Evolutionary conservation across 1,140 invertebrate genomes (phyloP).

Genomic region (Bradynema listronoti): DNA sequence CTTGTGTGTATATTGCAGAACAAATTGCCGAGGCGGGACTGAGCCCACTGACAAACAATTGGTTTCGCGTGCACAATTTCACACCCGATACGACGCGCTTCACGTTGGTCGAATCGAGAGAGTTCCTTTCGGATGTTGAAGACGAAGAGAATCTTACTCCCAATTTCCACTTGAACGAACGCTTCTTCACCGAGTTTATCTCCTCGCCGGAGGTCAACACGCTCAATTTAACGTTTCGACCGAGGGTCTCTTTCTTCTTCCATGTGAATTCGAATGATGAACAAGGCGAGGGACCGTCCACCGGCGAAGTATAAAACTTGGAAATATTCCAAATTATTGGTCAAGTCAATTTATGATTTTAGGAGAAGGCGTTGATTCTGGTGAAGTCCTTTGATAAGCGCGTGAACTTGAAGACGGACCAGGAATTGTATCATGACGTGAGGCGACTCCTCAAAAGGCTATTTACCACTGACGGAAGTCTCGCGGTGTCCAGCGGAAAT

Average conservation of each 20-base stretch:
- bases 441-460: conserved; percentile 1
- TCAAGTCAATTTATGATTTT: conserved; percentile 7
- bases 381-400: conserved; percentile 15
- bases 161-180: conserved; percentile 1
- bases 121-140: neutral
- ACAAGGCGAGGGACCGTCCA: neutral
- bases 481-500: no score
- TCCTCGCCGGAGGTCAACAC: conserved; percentile 1
- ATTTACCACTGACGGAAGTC: neutral
- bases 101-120: no score
- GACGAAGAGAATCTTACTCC: neutral
- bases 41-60: conserved; percentile 35
- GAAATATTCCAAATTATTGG: neutral
- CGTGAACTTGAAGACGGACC: neutral
- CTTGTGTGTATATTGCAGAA: conserved; percentile 18
- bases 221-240: conserved; percentile 8
- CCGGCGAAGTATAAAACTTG: conserved; percentile 4
- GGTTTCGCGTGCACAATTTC: conserved; percentile 38
- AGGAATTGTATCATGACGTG: conserved; percentile 2
- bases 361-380: conserved; percentile 23
- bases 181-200: neutral
- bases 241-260: conserved; percentile 25
- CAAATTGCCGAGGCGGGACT: conserved; percentile 30
- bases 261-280: neutral
- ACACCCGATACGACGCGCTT: conserved; percentile 32